phyloP scores from a whole-genome alignment of 2,888 invertebrate genomes.

The Chloroclysta siterata region DNA sequence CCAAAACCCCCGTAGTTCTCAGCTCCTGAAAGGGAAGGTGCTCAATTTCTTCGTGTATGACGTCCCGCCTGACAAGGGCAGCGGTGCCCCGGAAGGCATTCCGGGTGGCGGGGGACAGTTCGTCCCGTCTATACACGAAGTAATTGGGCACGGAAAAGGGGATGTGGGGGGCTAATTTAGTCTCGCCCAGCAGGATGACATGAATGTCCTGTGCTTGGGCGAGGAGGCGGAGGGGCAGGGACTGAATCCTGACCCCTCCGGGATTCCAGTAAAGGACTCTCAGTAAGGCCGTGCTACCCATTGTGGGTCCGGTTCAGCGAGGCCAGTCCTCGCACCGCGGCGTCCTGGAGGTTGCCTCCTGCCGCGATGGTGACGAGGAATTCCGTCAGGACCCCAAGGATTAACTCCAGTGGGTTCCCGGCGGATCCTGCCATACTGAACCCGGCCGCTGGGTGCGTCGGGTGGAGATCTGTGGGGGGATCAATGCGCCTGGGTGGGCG shows the following conservation, averaged over 20 bases:
- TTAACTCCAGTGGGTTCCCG: background rate
- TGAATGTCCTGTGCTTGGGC: slow-evolving; percentile 6
- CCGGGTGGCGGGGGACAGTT: background rate
- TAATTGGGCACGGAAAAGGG: background rate
- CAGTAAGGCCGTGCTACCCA: background rate
- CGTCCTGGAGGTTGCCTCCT: background rate
- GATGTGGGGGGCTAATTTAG: background rate
- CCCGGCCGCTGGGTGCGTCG: background rate
- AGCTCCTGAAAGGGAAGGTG: background rate
- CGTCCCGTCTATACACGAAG: slow-evolving; percentile 3
- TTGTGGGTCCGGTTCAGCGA: background rate
- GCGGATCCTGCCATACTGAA: background rate
- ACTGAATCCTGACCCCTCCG: slow-evolving; percentile 5
- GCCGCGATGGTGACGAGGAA: background rate
- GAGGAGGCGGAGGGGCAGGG: background rate
- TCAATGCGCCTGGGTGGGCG: too few species aligned
- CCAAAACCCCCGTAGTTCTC: background rate
- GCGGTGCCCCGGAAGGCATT: slow-evolving; percentile 9
- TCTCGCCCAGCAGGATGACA: background rate
- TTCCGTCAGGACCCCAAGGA: background rate
- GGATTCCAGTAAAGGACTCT: slow-evolving; percentile 23
- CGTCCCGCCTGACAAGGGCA: slow-evolving; percentile 5
- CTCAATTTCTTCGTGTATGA: slow-evolving; percentile 12
- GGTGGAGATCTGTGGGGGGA: background rate
- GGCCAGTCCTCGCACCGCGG: background rate